Percentiles rank a stretch among this genome's conserved stretches.
These are phyloP conservation scores for Sinocyclocheilus maitianheensis DNA, from an alignment of 2,113 vertebrate genomes.

Conservation along the genomic window DNA sequence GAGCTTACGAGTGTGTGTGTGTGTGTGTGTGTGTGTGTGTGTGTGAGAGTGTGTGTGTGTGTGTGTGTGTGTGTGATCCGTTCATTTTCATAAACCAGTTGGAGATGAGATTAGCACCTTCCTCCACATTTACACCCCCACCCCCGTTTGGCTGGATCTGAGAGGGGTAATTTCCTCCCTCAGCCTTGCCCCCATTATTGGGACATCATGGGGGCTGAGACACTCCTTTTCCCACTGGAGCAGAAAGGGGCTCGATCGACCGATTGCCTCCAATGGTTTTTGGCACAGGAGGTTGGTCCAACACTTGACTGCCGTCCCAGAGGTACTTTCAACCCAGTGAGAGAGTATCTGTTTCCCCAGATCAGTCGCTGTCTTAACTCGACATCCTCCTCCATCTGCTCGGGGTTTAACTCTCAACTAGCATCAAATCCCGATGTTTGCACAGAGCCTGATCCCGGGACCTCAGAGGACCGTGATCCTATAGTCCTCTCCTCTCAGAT, in stretches of 20 bases:
- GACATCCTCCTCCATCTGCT: constrained; percentile 97
- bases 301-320: constrained; percentile 76
- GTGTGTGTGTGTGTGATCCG: not conserved
- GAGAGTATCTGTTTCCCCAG: constrained; percentile 88
- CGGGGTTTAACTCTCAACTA: constrained; percentile 77
- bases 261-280: constrained; percentile 49
- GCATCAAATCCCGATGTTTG: constrained; percentile 92
- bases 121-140: not conserved
- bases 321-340: constrained; percentile 86
- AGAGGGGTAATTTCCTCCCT: constrained; percentile 49
- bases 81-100: constrained; percentile 6
- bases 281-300: constrained; percentile 67
- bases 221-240: not conserved
- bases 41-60: too few species aligned
- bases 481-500: constrained; percentile 42
- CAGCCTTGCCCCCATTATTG: constrained; percentile 52
- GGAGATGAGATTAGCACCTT: constrained; percentile 51
- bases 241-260: constrained; percentile 24
- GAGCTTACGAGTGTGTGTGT: not conserved
- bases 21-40: too few species aligned
- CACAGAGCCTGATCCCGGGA: constrained; percentile 82
- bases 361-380: constrained; percentile 91
- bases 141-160: not conserved
- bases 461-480: constrained; percentile 77
- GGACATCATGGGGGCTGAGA: constrained; percentile 5